Evolutionary conservation across 2,797 vertebrate species (phyloP).

Genomic region (Hydrophis major): DNA sequence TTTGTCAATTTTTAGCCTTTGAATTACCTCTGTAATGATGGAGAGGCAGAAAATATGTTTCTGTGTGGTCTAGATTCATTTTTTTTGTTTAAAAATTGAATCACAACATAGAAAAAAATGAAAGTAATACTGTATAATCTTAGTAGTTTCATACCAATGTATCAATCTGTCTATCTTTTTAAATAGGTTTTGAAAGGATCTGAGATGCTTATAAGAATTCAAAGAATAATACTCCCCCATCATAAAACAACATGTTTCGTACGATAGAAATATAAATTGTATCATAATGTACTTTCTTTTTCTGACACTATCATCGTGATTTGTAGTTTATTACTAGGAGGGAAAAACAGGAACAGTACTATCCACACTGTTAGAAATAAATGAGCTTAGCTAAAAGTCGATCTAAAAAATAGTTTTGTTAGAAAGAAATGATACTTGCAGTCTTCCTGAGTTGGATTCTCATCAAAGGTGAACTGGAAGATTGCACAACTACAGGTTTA

Average conservation of each 20-base stretch:
- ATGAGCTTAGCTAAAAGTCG: not conserved
- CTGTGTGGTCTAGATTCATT: not conserved
- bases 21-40: not conserved
- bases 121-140: not conserved
- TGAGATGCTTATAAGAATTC: not conserved
- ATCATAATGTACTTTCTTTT: not conserved
- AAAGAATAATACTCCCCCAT: not conserved
- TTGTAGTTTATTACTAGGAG: not conserved
- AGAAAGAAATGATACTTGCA: not conserved
- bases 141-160: not conserved
- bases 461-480: not conserved
- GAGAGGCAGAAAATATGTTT: not conserved
- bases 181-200: not conserved
- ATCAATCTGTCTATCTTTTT: not conserved
- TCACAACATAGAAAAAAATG: not conserved
- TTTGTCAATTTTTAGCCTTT: not conserved
- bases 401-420: slow-evolving; percentile 9
- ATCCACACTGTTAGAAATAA: not conserved
- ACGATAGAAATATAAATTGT: not conserved
- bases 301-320: not conserved
- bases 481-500: not conserved
- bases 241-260: not conserved
- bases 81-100: not conserved
- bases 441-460: not conserved
- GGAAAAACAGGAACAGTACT: not conserved